Percentiles rank a stretch among this genome's conserved stretches.
These are phyloP conservation scores for Piscicola geometra DNA, from an alignment of 2,888 invertebrate species.

Conservation along the genomic window DNA sequence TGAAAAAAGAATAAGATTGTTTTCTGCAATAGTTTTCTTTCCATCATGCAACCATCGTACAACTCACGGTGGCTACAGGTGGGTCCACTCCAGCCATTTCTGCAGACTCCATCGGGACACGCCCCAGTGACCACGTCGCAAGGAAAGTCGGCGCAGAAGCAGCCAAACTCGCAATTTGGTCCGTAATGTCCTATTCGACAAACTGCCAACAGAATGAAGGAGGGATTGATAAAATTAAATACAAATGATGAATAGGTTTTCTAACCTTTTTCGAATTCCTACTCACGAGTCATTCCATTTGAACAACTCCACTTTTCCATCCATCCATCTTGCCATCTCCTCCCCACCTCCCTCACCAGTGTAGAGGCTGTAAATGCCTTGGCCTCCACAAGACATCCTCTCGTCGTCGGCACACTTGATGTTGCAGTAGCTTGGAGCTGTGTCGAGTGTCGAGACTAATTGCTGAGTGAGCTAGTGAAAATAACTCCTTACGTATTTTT, in stretches of 20 bases:
- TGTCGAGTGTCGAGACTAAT: too few species aligned
- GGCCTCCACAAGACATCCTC: constrained; percentile 9
- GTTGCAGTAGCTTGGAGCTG: too few species aligned
- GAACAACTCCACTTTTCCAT: too few species aligned
- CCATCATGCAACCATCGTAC: too few species aligned
- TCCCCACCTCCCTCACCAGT: not conserved
- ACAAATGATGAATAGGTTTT: too few species aligned
- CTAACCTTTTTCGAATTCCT: too few species aligned
- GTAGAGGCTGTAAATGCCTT: not conserved
- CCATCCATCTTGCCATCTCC: too few species aligned
- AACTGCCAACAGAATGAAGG: constrained; percentile 16
- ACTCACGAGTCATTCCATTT: too few species aligned
- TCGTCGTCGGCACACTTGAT: constrained; percentile 14
- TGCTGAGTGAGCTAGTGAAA: too few species aligned
- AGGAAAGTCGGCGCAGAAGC: constrained; percentile 16
- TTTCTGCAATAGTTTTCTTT: too few species aligned
- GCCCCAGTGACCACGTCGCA: constrained; percentile 13
- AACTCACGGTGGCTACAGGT: constrained; percentile 21
- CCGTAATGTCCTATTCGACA: constrained; percentile 22
- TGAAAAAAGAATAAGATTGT: too few species aligned
- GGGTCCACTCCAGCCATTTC: constrained; percentile 19
- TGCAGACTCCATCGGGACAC: constrained; percentile 5
- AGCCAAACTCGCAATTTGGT: constrained; percentile 16
- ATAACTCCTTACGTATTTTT: too few species aligned
- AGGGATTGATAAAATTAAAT: not conserved